Conservation (phyloP, 2,888 invertebrate species). For the Lasiommata megera region DNA sequence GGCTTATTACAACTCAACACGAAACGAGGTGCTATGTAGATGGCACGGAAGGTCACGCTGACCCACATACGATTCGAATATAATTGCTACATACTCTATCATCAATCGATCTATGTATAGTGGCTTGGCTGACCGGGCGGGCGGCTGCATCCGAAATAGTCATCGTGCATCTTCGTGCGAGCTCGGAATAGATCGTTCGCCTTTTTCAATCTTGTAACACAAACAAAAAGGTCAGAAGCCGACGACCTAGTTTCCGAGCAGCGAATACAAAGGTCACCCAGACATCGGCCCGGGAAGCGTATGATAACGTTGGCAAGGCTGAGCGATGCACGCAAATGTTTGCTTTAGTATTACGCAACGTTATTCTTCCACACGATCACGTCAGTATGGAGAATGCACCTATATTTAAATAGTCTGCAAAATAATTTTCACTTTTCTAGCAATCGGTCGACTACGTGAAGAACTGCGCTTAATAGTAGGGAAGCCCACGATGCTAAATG, state of each 20-base stretch:
- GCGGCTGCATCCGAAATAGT: slow-evolving; percentile 56
- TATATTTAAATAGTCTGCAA: background rate
- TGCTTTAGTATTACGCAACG: slow-evolving; percentile 49
- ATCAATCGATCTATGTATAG: slow-evolving; percentile 5
- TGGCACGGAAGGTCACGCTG: slow-evolving; percentile 24
- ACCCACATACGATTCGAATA: slow-evolving; percentile 28
- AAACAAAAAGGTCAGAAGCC: slow-evolving; percentile 78
- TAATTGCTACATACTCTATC: slow-evolving; percentile 13
- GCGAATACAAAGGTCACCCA: slow-evolving; percentile 69
- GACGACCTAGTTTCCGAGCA: slow-evolving; percentile 71
- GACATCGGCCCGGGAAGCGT: slow-evolving; percentile 69
- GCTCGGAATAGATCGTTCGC: slow-evolving; percentile 53
- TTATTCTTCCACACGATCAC: slow-evolving; percentile 29
- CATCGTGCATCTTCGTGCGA: slow-evolving; percentile 48
- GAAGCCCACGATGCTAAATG: too few species aligned
- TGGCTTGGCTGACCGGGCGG: slow-evolving; percentile 15
- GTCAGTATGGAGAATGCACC: slow-evolving; percentile 2
- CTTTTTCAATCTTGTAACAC: slow-evolving; percentile 64
- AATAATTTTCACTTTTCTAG: background rate
- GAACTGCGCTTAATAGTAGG: slow-evolving; percentile 1
- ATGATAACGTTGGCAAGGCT: slow-evolving; percentile 71
- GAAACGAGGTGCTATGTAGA: slow-evolving; percentile 21
- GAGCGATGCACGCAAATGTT: slow-evolving; percentile 49
- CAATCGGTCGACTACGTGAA: background rate
- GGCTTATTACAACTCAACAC: slow-evolving; percentile 27